These are phyloP conservation scores for Himantopus leucocephalus DNA, from an alignment of 2,113 vertebrate species.

Conservation along the genomic window DNA sequence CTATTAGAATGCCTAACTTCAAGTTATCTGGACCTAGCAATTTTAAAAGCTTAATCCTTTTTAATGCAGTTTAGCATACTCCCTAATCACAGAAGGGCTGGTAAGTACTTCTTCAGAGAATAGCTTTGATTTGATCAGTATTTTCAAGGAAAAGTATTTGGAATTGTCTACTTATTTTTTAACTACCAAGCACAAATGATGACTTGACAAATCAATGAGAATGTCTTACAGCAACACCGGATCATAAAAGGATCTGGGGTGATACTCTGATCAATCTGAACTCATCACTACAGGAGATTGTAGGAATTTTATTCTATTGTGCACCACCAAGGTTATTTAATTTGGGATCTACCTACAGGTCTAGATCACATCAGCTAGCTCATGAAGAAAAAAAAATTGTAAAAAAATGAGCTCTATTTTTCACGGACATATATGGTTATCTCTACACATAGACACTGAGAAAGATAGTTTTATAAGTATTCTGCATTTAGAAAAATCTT, in stretches of 20 bases:
- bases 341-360: not conserved
- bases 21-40: not conserved
- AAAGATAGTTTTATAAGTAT: not conserved
- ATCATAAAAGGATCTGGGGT: not conserved
- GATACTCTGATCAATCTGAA: not conserved
- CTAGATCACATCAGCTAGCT: not conserved
- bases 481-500: not conserved
- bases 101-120: not conserved
- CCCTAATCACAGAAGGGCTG: not conserved
- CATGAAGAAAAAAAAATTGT: not conserved
- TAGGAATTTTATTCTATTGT: not conserved
- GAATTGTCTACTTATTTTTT: not conserved
- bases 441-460: not conserved
- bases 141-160: not conserved
- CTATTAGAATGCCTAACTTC: not conserved
- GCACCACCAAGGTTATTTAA: not conserved
- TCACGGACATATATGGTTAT: not conserved
- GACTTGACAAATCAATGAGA: not conserved
- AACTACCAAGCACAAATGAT: not conserved
- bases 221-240: not conserved
- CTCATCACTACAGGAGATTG: not conserved
- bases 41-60: not conserved
- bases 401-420: not conserved
- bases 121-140: not conserved
- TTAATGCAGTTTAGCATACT: not conserved